Evolutionary conservation across 2,113 vertebrate species (phyloP).

Genomic region (Rhegmatorhina hoffmannsi): DNA sequence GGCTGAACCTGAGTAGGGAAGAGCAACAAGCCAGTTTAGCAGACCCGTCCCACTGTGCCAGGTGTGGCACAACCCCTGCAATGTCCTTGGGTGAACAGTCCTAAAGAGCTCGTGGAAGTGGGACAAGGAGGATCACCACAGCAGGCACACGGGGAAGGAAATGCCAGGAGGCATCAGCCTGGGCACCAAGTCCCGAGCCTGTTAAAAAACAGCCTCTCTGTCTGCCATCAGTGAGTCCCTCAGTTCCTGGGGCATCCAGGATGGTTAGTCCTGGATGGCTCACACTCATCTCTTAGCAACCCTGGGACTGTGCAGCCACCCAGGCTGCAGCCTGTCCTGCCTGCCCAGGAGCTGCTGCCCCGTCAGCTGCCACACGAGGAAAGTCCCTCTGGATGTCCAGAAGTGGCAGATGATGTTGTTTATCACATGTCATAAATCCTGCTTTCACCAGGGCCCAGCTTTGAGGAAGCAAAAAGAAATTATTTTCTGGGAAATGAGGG

Average conservation of each 20-base stretch:
- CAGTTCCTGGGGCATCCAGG: background rate
- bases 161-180: background rate
- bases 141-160: background rate
- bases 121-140: background rate
- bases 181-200: background rate
- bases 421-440: background rate
- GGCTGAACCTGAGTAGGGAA: slow-evolving; percentile 79
- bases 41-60: background rate
- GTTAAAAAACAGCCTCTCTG: background rate
- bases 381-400: background rate
- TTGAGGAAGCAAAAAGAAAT: background rate
- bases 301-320: background rate
- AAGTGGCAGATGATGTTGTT: background rate
- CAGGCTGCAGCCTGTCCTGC: background rate
- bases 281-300: slow-evolving; percentile 6
- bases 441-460: background rate
- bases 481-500: background rate
- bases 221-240: background rate
- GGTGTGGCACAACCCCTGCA: background rate
- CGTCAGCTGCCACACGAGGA: background rate
- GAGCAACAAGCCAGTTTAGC: background rate
- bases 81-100: background rate
- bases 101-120: background rate
- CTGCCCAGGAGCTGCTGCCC: background rate
- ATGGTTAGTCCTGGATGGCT: background rate